phyloP scores from a whole-genome alignment of 2,888 invertebrate genomes.

The Pelosia muscerda region DNA sequence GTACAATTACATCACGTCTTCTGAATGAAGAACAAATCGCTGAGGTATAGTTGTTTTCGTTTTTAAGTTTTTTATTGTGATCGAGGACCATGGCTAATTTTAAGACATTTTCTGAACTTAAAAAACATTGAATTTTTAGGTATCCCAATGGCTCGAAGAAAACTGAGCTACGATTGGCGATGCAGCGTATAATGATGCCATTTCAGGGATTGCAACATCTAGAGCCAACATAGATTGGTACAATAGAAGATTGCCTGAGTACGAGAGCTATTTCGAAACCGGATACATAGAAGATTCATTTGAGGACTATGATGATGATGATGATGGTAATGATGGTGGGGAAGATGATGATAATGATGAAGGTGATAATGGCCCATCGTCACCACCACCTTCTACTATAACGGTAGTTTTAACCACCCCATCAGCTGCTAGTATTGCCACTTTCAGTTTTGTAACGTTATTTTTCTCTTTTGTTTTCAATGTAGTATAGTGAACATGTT shows the following conservation, averaged over 20 bases:
- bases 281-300: conserved; percentile 68
- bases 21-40: conserved; percentile 66
- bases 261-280: conserved; percentile 65
- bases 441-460: conserved; percentile 65
- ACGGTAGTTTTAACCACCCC: conserved; percentile 1
- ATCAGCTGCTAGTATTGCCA: conserved; percentile 62
- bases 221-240: conserved; percentile 69
- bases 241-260: conserved; percentile 59
- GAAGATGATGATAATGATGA: too few relatives aligned
- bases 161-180: conserved; percentile 59
- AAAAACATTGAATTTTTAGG: conserved; percentile 53
- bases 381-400: conserved; percentile 15
- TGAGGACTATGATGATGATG: conserved; percentile 33
- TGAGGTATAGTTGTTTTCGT: conserved; percentile 55
- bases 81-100: too few relatives aligned
- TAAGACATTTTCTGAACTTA: too few relatives aligned
- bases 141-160: conserved; percentile 65
- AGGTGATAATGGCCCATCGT: background rate
- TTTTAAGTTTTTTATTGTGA: too few relatives aligned
- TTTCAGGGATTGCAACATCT: conserved; percentile 57
- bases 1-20: conserved; percentile 70
- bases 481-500: conserved; percentile 33
- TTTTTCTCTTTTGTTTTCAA: conserved; percentile 50
- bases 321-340: background rate
- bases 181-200: conserved; percentile 58